phyloP scores from a whole-genome alignment of 1,140 invertebrate genomes.

The Micrasema minimum region DNA sequence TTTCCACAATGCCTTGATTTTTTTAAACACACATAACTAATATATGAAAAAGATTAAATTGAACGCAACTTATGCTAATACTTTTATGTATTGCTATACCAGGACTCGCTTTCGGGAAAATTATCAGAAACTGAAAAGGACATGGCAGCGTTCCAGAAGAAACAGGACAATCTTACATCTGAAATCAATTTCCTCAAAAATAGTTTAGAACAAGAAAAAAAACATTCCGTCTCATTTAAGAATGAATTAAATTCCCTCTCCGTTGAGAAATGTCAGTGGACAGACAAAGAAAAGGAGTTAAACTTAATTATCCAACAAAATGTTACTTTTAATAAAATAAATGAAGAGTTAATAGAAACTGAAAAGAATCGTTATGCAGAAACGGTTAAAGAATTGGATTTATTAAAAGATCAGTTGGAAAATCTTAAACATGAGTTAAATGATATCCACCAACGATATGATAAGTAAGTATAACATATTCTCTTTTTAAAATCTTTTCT shows the following conservation, averaged over 20 bases:
- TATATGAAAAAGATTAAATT: no score
- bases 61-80: no score
- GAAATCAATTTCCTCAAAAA: conserved; percentile 39
- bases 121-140: conserved; percentile 40
- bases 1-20: no score
- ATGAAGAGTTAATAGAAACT: conserved; percentile 7
- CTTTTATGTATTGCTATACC: conserved; percentile 18
- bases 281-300: conserved; percentile 18
- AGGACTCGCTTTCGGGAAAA: conserved; percentile 45
- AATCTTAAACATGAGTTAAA: conserved; percentile 48
- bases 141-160: conserved; percentile 35
- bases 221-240: conserved; percentile 7
- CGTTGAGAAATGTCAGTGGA: conserved; percentile 33
- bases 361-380: conserved; percentile 32
- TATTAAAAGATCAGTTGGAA: conserved; percentile 44
- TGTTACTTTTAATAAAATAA: conserved; percentile 9
- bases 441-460: conserved; percentile 52
- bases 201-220: conserved; percentile 15
- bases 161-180: conserved; percentile 20
- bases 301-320: conserved; percentile 28
- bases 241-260: conserved; percentile 33
- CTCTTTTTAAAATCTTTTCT: conserved; percentile 9
- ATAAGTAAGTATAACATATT: conserved; percentile 54
- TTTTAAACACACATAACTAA: no score
- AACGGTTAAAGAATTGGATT: conserved; percentile 31